Evolutionary conservation across 2,888 invertebrate genomes (phyloP).

Genomic region (Tortricodes alternella): DNA sequence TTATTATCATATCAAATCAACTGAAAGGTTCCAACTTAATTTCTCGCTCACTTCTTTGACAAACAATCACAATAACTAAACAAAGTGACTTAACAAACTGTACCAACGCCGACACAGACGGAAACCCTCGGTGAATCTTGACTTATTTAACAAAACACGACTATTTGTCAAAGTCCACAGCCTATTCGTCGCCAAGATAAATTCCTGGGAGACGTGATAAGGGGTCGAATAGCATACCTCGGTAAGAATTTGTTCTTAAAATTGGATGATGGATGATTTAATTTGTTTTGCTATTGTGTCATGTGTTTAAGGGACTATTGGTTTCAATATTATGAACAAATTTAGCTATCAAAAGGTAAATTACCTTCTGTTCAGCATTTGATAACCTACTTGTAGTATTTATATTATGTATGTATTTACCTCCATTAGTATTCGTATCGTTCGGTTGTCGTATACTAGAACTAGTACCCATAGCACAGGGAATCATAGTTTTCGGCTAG

Average conservation of each 20-base stretch:
- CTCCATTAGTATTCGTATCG: too few relatives aligned
- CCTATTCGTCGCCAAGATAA: conserved; percentile 28
- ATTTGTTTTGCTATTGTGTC: too few relatives aligned
- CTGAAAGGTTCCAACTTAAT: neutral
- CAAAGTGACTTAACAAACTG: conserved; percentile 20
- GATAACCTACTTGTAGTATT: too few relatives aligned
- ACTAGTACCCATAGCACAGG: too few relatives aligned
- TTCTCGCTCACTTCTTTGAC: neutral
- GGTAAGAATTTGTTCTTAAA: conserved; percentile 14
- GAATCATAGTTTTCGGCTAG: too few relatives aligned
- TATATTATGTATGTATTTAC: too few relatives aligned
- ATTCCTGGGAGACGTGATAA: conserved; percentile 27
- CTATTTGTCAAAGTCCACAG: conserved; percentile 31
- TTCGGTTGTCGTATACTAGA: too few relatives aligned
- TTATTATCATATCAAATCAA: neutral
- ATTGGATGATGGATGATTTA: conserved; percentile 11
- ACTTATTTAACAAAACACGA: conserved; percentile 31
- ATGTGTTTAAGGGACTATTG: too few relatives aligned
- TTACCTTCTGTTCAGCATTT: too few relatives aligned
- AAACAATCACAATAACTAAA: conserved; percentile 10
- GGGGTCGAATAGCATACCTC: conserved; percentile 22
- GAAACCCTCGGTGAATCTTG: conserved; percentile 20
- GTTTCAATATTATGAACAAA: too few relatives aligned
- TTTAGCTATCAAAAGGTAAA: too few relatives aligned
- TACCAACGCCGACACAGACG: conserved; percentile 3